Evolutionary conservation across 2,888 invertebrate genomes (phyloP).

Genomic region (Corythucha ciliata): DNA sequence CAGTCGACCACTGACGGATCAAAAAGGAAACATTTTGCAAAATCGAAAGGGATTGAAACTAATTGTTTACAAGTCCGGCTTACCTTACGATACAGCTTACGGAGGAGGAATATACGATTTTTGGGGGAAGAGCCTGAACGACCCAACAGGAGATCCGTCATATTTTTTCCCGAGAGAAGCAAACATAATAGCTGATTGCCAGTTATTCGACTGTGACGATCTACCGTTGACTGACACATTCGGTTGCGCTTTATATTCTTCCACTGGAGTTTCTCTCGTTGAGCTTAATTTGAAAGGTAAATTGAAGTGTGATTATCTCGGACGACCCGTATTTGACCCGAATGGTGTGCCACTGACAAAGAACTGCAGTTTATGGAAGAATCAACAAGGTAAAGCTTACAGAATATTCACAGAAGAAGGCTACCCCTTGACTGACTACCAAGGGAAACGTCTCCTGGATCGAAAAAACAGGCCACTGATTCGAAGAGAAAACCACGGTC

Average conservation of each 20-base stretch:
- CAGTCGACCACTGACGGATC: slow-evolving; percentile 25
- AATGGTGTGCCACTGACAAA: slow-evolving; percentile 24
- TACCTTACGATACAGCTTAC: slow-evolving; percentile 14
- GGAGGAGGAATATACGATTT: slow-evolving; percentile 19
- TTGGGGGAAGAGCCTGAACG: slow-evolving; percentile 14
- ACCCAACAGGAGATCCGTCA: slow-evolving; percentile 20
- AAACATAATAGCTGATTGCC: slow-evolving; percentile 17
- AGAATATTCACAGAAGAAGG: slow-evolving; percentile 22
- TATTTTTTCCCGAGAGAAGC: slow-evolving; percentile 10
- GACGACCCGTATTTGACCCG: slow-evolving; percentile 24
- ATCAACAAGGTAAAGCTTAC: slow-evolving; percentile 18
- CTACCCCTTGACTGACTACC: slow-evolving; percentile 25
- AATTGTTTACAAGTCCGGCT: slow-evolving; percentile 14
- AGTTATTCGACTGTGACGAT: slow-evolving; percentile 26
- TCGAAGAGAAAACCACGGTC: slow-evolving; percentile 13
- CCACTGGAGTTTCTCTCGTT: slow-evolving; percentile 21
- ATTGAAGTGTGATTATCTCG: slow-evolving; percentile 19
- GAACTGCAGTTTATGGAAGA: slow-evolving; percentile 21
- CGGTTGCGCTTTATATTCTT: slow-evolving; percentile 20
- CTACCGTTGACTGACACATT: slow-evolving; percentile 22
- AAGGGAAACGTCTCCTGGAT: slow-evolving; percentile 20
- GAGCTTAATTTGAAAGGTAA: slow-evolving; percentile 15
- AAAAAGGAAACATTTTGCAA: slow-evolving; percentile 21
- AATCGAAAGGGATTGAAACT: slow-evolving; percentile 21
- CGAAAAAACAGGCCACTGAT: slow-evolving; percentile 14